These are phyloP conservation scores for Drosophila cognata DNA, from an alignment of 2,888 invertebrate genomes.

Conservation along the genomic window DNA sequence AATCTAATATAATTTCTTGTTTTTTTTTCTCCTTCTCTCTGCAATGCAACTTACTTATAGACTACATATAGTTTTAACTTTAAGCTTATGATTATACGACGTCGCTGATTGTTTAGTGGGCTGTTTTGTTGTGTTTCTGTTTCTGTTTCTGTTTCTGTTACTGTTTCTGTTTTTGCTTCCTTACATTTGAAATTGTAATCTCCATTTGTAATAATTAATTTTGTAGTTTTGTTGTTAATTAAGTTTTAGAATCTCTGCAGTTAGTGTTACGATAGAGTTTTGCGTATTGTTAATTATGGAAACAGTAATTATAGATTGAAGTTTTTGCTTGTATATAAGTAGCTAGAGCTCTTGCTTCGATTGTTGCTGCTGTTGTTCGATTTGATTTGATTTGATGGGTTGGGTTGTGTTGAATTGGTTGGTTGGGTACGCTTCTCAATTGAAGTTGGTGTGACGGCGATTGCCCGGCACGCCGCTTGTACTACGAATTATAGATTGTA, in stretches of 20 bases:
- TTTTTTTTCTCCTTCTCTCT: constrained; percentile 27
- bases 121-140: constrained; percentile 50
- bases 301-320: constrained; percentile 25
- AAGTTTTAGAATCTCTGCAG: constrained; percentile 35
- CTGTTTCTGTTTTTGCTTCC: constrained; percentile 16
- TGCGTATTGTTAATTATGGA: constrained; percentile 21
- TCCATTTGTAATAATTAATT: constrained; percentile 34
- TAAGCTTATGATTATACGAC: constrained; percentile 79
- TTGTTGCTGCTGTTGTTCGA: constrained; percentile 63
- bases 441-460: constrained; percentile 58
- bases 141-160: constrained; percentile 37
- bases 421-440: constrained; percentile 45
- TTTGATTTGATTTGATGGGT: constrained; percentile 49
- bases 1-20: constrained; percentile 36
- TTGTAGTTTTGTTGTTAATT: constrained; percentile 30
- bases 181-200: constrained; percentile 34
- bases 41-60: constrained; percentile 71
- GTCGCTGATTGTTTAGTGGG: constrained; percentile 79
- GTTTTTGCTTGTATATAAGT: constrained; percentile 30
- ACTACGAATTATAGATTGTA: constrained; percentile 77
- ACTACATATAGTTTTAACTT: constrained; percentile 71
- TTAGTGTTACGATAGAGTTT: constrained; percentile 18
- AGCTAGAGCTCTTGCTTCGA: constrained; percentile 71
- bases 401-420: constrained; percentile 14
- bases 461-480: constrained; percentile 68